phyloP scores from a whole-genome alignment of 2,888 invertebrate species.

The Diplolepis rosae region DNA sequence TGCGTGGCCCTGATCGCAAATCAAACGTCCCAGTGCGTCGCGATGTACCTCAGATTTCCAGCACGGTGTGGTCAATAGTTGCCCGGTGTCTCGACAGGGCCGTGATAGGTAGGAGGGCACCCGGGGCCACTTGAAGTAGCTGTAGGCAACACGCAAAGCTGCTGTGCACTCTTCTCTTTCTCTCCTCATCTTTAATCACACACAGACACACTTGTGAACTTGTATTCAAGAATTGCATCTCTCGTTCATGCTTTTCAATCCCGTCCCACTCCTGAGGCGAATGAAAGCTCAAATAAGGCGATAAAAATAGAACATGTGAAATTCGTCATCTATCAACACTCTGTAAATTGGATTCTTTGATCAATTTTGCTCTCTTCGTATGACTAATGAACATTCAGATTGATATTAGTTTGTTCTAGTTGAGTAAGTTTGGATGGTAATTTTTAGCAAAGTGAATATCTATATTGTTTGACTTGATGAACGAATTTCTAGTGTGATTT shows the following conservation, averaged over 20 bases:
- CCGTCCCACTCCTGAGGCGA: constrained; percentile 5
- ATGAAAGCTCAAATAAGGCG: constrained; percentile 9
- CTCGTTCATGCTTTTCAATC: constrained; percentile 40
- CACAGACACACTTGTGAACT: constrained; percentile 17
- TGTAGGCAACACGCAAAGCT: constrained; percentile 63
- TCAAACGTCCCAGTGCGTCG: constrained; percentile 50
- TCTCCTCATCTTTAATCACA: constrained; percentile 33
- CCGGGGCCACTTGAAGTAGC: constrained; percentile 61
- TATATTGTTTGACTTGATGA: no score
- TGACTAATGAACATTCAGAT: no score
- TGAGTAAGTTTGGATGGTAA: no score
- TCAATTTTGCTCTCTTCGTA: no score
- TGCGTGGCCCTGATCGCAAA: constrained; percentile 52
- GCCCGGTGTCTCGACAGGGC: constrained; percentile 55
- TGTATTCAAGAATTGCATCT: constrained; percentile 32
- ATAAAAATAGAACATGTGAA: no score
- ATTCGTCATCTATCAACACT: no score
- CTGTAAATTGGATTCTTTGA: no score
- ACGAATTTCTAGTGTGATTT: no score
- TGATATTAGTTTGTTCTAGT: no score
- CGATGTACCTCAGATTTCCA: constrained; percentile 33
- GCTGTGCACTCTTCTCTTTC: constrained; percentile 17
- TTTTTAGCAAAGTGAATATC: no score
- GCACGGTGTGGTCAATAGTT: constrained; percentile 50
- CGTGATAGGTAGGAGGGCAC: constrained; percentile 62